A percentile compares a stretch with the other conserved stretches of the same genome.
These are phyloP conservation scores for Monoplex corrugatus DNA, from an alignment of 2,888 invertebrate species.

Conservation along the genomic window DNA sequence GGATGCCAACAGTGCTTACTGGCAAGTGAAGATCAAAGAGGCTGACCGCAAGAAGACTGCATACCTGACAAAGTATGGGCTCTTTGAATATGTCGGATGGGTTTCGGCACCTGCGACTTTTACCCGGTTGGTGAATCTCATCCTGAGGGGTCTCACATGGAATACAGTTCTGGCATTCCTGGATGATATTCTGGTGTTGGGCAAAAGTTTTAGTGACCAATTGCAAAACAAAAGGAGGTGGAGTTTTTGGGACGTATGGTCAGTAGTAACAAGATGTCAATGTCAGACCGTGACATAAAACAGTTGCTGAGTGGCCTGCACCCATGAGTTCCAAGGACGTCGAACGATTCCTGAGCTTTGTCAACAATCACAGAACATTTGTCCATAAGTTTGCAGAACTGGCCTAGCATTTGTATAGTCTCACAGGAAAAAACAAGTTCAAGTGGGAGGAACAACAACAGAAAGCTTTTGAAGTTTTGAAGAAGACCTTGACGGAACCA, in stretches of 20 bases:
- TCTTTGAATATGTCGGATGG: conserved; percentile 59
- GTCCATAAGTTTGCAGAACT: neutral
- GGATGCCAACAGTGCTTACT: conserved; percentile 53
- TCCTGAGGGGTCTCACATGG: conserved; percentile 34
- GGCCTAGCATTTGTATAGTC: neutral
- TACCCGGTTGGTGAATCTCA: conserved; percentile 53
- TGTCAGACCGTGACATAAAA: conserved; percentile 48
- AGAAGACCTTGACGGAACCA: conserved; percentile 24
- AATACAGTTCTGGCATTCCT: neutral
- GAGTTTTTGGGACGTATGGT: conserved; percentile 56
- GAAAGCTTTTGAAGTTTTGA: conserved; percentile 31
- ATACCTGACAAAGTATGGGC: conserved; percentile 58
- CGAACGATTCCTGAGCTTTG: conserved; percentile 30
- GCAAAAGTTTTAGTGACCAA: conserved; percentile 51
- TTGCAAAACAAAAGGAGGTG: conserved; percentile 49
- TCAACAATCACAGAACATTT: neutral
- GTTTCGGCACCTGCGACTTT: conserved; percentile 60
- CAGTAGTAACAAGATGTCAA: conserved; percentile 51
- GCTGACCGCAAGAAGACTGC: conserved; percentile 58
- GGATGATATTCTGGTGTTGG: neutral
- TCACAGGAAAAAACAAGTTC: neutral
- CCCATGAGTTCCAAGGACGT: conserved; percentile 39
- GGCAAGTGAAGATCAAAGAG: conserved; percentile 52
- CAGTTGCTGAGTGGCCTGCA: conserved; percentile 45
- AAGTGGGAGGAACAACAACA: conserved; percentile 31